A percentile compares a stretch with the other conserved stretches of the same genome.
phyloP scores from a whole-genome alignment of 2,888 invertebrate species.

The Xylota sylvarum region DNA sequence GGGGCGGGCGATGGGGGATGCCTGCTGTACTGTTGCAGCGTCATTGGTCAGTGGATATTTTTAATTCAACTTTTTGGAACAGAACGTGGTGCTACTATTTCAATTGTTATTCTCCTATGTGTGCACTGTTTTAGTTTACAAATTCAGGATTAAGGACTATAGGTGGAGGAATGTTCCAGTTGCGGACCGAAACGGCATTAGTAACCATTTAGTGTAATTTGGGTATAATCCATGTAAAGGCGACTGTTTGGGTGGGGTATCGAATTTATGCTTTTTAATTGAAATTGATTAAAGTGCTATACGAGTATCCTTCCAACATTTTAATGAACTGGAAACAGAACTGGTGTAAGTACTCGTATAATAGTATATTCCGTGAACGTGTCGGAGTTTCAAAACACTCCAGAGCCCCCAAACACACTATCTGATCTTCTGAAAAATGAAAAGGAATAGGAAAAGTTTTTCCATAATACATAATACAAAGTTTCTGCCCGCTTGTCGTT shows the following conservation, averaged over 20 bases:
- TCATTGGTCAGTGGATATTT: constrained; percentile 13
- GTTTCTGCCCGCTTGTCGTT: too few relatives aligned
- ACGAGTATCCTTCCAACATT: not conserved
- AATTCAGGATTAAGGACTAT: constrained; percentile 17
- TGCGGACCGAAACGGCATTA: constrained; percentile 1
- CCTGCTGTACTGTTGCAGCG: constrained; percentile 8
- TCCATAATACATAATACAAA: too few relatives aligned
- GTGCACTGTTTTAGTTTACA: constrained; percentile 13
- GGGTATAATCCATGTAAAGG: too few relatives aligned
- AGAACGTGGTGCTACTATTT: constrained; percentile 41
- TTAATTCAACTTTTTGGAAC: constrained; percentile 38
- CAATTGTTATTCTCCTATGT: constrained; percentile 41
- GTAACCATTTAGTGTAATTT: constrained; percentile 26
- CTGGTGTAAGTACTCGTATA: too few relatives aligned
- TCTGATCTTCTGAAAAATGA: too few relatives aligned
- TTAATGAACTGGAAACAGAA: too few relatives aligned
- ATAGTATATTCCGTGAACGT: too few relatives aligned
- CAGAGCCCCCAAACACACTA: too few relatives aligned
- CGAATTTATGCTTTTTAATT: constrained; percentile 5
- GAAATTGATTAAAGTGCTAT: not conserved
- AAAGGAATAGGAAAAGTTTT: too few relatives aligned
- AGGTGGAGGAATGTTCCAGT: not conserved
- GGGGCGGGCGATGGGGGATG: not conserved
- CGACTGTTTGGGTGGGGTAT: not conserved
- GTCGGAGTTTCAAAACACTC: too few relatives aligned